phyloP scores from a whole-genome alignment of 2,888 invertebrate genomes.

The Yponomeuta plumbellus region DNA sequence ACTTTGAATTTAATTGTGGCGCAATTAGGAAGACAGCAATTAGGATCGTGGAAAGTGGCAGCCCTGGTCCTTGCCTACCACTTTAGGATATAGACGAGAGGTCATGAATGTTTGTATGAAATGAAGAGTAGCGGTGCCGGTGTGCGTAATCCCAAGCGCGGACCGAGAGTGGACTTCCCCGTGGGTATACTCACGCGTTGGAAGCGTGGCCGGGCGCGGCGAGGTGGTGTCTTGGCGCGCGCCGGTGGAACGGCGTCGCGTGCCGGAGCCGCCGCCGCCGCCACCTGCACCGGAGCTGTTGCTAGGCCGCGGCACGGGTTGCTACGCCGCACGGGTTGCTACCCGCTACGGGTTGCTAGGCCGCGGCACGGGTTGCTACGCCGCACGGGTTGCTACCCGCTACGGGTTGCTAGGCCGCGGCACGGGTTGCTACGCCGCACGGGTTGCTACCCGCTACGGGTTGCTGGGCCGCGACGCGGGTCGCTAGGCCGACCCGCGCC shows the following conservation, averaged over 20 bases:
- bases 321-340: conserved; percentile 19
- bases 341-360: conserved; percentile 25
- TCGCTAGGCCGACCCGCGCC: too few relatives aligned
- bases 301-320: conserved; percentile 13
- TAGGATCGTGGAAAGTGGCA: too few relatives aligned
- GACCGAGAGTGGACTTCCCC: not conserved
- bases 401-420: conserved; percentile 29
- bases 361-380: conserved; percentile 25
- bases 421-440: conserved; percentile 15
- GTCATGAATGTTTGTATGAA: too few relatives aligned
- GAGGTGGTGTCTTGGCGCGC: conserved; percentile 60
- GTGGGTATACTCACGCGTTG: conserved; percentile 59
- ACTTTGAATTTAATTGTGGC: too few relatives aligned
- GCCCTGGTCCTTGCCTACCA: too few relatives aligned
- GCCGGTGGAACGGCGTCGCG: conserved; percentile 76
- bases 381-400: too few relatives aligned
- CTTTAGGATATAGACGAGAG: too few relatives aligned
- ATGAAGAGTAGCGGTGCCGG: not conserved
- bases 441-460: too few relatives aligned
- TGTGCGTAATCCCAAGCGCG: not conserved
- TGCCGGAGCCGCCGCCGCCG: conserved; percentile 60
- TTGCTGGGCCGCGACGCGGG: conserved; percentile 25
- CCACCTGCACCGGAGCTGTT: conserved; percentile 57
- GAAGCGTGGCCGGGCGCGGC: conserved; percentile 64
- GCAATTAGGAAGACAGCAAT: too few relatives aligned